Base-by-base conservation (phyloP, 2,797 vertebrate genomes). In the Sebastes trivittatus region DNA sequence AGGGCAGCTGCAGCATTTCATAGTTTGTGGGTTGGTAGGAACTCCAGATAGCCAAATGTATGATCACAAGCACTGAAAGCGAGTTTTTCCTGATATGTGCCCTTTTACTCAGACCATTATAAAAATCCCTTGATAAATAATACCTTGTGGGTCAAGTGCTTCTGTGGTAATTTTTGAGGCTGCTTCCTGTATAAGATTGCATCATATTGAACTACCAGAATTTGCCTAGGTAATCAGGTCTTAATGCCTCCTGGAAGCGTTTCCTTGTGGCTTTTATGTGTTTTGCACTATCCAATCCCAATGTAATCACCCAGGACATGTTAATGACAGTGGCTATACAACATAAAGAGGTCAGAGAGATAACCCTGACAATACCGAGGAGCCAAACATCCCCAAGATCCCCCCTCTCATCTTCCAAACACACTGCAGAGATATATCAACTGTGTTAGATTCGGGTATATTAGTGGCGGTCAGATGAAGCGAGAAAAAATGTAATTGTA, bases 231-330 rank as follows among this genome's bases (percentile, higher is more conserved):
- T 88, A 91, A 89, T 88, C 89, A 82, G 75, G 75, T 82, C 72
- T 87, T 85, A 91, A 86, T 90, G 86, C 56, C 73, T 88, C 75
- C 76, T 83, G 58, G 73, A 88, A 87, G 81, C 75, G 74, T 87
- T 89, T 91, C 68, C 69, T 79, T 88, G 72, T 83, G 80, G 83
- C 77, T 88, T 86, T 90, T 83, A 91, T 89, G 88, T 85, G 87
- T 83, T 90, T 87, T 78, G 62, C 69, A 52, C 81, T 67, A 87
- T 89, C 88, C 92, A 93, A 92, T 94, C 84, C 88, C 86, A 89
- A 78, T 72, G 82, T 84, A 89, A 91, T 91, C 85, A 84, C 85
- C 68, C 32, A 75, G 69, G 83, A 77, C 77, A 79, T 90, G 85
- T 80, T 91, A 91, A 92, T 89, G 90, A 81, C 87, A 87, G 71